Conservation (phyloP, 2,888 invertebrate species). For the Eubasilissa splendida region DNA sequence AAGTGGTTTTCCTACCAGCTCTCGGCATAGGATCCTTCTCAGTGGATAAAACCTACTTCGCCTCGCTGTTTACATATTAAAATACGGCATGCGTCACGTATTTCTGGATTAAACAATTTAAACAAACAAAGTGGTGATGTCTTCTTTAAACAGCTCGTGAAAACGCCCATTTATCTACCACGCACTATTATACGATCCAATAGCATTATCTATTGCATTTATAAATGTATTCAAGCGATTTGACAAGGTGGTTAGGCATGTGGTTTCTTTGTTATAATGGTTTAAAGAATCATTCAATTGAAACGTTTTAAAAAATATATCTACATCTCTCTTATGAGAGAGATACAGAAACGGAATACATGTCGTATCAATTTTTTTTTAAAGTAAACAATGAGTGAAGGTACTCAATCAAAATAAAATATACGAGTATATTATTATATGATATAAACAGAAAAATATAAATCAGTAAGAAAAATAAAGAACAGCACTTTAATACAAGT, state of each 20-base stretch:
- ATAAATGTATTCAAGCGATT: slow-evolving; percentile 9
- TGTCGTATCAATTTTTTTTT: no score
- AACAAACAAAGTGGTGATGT: slow-evolving; percentile 24
- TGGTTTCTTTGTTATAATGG: no score
- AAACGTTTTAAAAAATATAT: no score
- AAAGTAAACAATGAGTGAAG: no score
- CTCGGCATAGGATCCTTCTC: not conserved
- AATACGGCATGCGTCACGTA: slow-evolving; percentile 9
- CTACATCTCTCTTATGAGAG: no score
- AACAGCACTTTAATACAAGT: no score
- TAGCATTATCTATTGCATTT: not conserved
- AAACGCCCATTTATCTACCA: slow-evolving; percentile 9
- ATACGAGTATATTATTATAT: no score
- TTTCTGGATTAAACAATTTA: slow-evolving; percentile 31
- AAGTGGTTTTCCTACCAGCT: not conserved
- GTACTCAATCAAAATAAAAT: no score
- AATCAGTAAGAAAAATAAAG: no score
- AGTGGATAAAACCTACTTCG: not conserved
- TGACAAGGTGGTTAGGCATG: not conserved
- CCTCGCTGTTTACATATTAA: not conserved
- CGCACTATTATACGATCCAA: slow-evolving; percentile 8
- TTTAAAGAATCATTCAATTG: no score
- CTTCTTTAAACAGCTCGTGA: slow-evolving; percentile 29
- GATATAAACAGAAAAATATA: no score
- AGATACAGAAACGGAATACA: no score